These are phyloP conservation scores for Leptinotarsa undecemlineata DNA, from an alignment of 1,140 invertebrate species.

Conservation along the genomic window DNA sequence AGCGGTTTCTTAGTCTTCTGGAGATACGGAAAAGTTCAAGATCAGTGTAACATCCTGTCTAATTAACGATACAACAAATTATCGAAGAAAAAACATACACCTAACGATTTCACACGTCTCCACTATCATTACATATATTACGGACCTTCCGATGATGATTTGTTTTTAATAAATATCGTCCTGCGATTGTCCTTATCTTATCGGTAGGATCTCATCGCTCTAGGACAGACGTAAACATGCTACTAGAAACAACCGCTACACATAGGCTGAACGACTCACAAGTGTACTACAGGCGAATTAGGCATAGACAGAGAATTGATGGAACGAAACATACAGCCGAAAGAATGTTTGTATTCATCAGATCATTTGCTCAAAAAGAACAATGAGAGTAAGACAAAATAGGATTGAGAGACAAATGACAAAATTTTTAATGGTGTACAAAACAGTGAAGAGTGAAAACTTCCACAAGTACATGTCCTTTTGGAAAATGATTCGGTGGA, in stretches of 20 bases:
- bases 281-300: neutral
- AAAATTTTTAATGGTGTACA: too few relatives aligned
- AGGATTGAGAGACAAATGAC: too few relatives aligned
- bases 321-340: too few relatives aligned
- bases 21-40: too few relatives aligned
- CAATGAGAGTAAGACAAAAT: too few relatives aligned
- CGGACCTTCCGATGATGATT: neutral
- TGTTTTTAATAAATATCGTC: constrained; percentile 4
- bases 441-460: too few relatives aligned
- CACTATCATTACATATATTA: constrained; percentile 5
- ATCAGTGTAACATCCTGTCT: neutral
- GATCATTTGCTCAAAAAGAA: too few relatives aligned
- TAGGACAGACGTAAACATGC: neutral
- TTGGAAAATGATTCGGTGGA: too few relatives aligned
- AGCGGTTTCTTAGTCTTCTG: too few relatives aligned
- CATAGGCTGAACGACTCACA: neutral
- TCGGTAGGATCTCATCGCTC: neutral
- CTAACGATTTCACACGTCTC: constrained; percentile 5
- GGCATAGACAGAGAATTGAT: neutral
- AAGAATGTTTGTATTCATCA: too few relatives aligned
- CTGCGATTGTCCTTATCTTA: neutral
- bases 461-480: too few relatives aligned
- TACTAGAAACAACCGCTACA: constrained; percentile 5
- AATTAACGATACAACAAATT: constrained; percentile 3
- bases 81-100: neutral